A percentile compares a stretch with the other conserved stretches of the same genome.
These are phyloP conservation scores for Brachypteracias leptosomus DNA, from an alignment of 2,113 vertebrate genomes.

Conservation along the genomic window DNA sequence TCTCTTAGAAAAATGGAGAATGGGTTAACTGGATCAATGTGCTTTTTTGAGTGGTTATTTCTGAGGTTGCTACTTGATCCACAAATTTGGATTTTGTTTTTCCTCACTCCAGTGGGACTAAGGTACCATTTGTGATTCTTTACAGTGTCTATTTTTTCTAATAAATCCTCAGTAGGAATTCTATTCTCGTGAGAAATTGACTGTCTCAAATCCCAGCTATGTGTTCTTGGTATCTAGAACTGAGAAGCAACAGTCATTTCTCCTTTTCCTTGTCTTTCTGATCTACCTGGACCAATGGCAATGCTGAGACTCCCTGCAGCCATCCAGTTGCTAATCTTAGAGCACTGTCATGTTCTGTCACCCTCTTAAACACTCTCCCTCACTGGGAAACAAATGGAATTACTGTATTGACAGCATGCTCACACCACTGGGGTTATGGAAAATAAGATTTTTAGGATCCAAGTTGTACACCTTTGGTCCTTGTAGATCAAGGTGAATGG, in stretches of 20 bases:
- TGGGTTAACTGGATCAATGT: neutral
- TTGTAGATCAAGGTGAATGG: too few species aligned
- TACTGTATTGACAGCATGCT: neutral
- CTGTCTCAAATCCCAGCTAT: neutral
- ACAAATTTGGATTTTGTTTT: neutral
- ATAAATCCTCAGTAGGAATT: neutral
- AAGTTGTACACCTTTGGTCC: too few species aligned
- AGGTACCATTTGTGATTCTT: neutral
- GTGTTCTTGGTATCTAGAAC: fast-evolving
- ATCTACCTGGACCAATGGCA: neutral
- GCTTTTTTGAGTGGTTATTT: neutral
- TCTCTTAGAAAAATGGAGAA: neutral
- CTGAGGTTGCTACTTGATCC: neutral
- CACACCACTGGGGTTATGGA: neutral
- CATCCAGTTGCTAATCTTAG: neutral
- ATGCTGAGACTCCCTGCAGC: neutral
- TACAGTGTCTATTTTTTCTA: neutral
- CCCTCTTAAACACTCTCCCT: neutral
- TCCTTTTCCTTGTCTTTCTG: neutral
- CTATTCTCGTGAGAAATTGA: fast-evolving
- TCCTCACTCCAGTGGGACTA: too few species aligned
- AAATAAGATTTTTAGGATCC: neutral
- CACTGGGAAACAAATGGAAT: too few species aligned
- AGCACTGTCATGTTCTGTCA: neutral
- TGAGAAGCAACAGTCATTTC: neutral